Evolutionary conservation across 2,797 vertebrate species (phyloP).

Genomic region (Lagorchestes hirsutus): DNA sequence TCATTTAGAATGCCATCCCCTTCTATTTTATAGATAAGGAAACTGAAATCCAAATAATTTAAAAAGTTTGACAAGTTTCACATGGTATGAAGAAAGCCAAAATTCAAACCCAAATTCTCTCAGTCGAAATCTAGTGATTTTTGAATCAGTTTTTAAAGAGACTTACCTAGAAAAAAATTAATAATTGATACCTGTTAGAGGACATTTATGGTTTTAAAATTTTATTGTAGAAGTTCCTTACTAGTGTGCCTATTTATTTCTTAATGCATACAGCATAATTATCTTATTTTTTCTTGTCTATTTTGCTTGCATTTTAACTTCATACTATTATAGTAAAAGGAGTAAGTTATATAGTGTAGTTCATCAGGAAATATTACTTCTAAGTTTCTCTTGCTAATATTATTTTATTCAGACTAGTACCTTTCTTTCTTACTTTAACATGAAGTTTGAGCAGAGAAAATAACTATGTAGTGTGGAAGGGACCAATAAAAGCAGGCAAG

Average conservation of each 20-base stretch:
- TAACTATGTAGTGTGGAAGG: conserved; percentile 6
- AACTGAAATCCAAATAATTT: background rate
- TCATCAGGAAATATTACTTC: background rate
- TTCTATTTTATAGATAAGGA: background rate
- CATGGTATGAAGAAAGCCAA: background rate
- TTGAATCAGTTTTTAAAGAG: background rate
- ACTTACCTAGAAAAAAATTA: background rate
- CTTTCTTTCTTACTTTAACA: background rate
- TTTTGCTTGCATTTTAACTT: background rate
- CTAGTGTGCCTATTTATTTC: background rate
- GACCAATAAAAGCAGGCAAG: background rate
- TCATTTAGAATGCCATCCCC: background rate
- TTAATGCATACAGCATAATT: background rate
- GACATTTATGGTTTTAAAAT: background rate
- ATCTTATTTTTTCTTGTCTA: background rate
- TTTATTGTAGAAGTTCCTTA: background rate
- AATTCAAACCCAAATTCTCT: background rate
- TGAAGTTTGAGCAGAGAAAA: background rate
- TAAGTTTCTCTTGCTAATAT: background rate
- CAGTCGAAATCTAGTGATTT: background rate
- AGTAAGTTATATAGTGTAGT: background rate
- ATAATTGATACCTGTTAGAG: background rate
- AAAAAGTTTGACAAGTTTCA: background rate
- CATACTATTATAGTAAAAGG: background rate
- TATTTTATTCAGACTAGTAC: background rate